Conservation (phyloP, 2,797 vertebrate species). For the Melanotaenia boesemani region DNA sequence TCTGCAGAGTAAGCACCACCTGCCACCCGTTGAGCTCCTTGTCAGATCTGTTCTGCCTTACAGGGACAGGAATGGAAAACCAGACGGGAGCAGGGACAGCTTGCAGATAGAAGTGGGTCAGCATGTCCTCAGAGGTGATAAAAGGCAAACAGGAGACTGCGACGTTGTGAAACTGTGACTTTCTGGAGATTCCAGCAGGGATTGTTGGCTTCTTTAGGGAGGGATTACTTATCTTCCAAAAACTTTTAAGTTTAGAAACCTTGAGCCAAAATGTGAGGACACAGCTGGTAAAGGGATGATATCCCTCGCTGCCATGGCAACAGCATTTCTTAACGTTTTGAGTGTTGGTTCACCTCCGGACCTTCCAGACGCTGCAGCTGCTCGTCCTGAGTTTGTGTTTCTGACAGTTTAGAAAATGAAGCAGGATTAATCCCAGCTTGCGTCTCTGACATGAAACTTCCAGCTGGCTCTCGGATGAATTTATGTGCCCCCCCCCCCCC, state of each 20-base stretch:
- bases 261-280: constrained; percentile 33
- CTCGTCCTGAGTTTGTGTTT: constrained; percentile 21
- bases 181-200: background rate
- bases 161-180: too few species aligned
- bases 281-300: constrained; percentile 46
- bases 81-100: constrained; percentile 22
- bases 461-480: background rate
- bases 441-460: constrained; percentile 40
- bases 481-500: too few species aligned
- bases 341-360: constrained; percentile 11
- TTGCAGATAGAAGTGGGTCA: constrained; percentile 24
- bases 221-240: constrained; percentile 1
- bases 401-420: constrained; percentile 48
- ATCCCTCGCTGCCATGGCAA: constrained; percentile 44
- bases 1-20: too few species aligned
- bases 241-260: constrained; percentile 17
- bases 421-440: constrained; percentile 49
- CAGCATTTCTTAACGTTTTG: constrained; percentile 23
- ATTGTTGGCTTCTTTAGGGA: constrained; percentile 8
- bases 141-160: constrained; percentile 1
- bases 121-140: constrained; percentile 37
- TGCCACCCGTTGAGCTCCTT: too few species aligned
- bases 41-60: constrained; percentile 25
- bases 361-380: constrained; percentile 59
- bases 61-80: constrained; percentile 61